Evolutionary conservation across 2,888 invertebrate species (phyloP).

Genomic region (Palloptera scutellata): DNA sequence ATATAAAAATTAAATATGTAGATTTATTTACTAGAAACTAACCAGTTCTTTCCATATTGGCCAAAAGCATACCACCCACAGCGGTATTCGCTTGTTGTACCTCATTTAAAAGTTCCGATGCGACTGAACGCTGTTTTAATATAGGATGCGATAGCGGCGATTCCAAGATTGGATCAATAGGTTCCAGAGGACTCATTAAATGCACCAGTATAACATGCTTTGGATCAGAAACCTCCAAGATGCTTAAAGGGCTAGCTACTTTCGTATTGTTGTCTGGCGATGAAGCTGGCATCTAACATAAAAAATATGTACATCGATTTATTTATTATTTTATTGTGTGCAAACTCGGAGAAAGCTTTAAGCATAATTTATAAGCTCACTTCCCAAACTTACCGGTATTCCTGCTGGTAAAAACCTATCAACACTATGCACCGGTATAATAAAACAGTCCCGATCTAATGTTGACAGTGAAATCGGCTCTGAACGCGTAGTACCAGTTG

Average conservation of each 20-base stretch:
- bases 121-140: slow-evolving; percentile 79
- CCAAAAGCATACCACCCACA: slow-evolving; percentile 83
- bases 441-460: slow-evolving; percentile 89
- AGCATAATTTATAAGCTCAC: background rate
- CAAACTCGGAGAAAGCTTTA: background rate
- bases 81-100: slow-evolving; percentile 75
- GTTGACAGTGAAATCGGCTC: slow-evolving; percentile 83
- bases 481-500: slow-evolving; percentile 57
- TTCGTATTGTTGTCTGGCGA: slow-evolving; percentile 66
- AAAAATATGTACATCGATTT: too few species aligned
- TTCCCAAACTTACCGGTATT: slow-evolving; percentile 72
- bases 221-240: slow-evolving; percentile 86
- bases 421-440: slow-evolving; percentile 88
- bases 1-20: background rate
- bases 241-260: slow-evolving; percentile 70
- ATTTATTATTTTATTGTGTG: too few species aligned
- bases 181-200: slow-evolving; percentile 87
- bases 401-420: slow-evolving; percentile 90
- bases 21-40: slow-evolving; percentile 37
- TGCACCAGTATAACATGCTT: slow-evolving; percentile 88
- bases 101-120: slow-evolving; percentile 79
- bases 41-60: slow-evolving; percentile 88
- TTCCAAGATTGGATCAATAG: slow-evolving; percentile 85
- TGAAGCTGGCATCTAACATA: slow-evolving; percentile 68
- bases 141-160: slow-evolving; percentile 83